These are phyloP conservation scores for Miltochrista miniata DNA, from an alignment of 2,888 invertebrate genomes.

Conservation along the genomic window DNA sequence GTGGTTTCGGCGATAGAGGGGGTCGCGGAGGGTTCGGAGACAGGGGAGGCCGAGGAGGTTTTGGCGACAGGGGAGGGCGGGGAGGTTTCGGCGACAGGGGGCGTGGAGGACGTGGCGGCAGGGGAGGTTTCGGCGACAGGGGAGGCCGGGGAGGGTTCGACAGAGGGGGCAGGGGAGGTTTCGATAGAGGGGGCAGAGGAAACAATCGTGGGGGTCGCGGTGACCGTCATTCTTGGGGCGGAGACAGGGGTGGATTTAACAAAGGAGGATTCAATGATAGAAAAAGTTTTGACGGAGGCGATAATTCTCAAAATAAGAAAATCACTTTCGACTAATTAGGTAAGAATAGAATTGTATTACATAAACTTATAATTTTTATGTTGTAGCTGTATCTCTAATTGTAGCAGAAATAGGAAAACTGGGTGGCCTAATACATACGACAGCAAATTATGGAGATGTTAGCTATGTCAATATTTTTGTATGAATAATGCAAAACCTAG, in stretches of 20 bases:
- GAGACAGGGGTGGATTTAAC: constrained; percentile 70
- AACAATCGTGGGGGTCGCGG: constrained; percentile 56
- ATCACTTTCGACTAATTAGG: constrained; percentile 86
- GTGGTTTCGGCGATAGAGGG: constrained; percentile 44
- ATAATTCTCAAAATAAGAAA: constrained; percentile 87
- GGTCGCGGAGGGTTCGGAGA: constrained; percentile 59
- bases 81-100: constrained; percentile 56
- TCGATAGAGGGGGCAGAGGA: constrained; percentile 44
- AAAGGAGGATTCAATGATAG: constrained; percentile 84
- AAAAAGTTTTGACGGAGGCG: constrained; percentile 84
- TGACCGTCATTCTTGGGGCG: constrained; percentile 75
- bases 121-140: constrained; percentile 60
- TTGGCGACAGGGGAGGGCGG: constrained; percentile 41
- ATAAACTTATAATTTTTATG: no score
- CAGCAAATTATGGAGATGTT: no score
- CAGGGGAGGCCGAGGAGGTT: constrained; percentile 56
- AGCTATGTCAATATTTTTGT: no score
- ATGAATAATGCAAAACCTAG: no score
- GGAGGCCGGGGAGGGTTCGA: constrained; percentile 37
- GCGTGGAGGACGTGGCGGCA: constrained; percentile 57
- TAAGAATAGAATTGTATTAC: constrained; percentile 18
- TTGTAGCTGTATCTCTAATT: no score
- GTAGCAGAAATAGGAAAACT: no score
- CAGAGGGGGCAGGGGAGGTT: constrained; percentile 49
- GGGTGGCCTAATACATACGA: no score